Evolutionary conservation across 2,888 invertebrate species (phyloP), one percentile per base, ranked within the genome.

Genomic region (Leptura quadrifasciata): DNA sequence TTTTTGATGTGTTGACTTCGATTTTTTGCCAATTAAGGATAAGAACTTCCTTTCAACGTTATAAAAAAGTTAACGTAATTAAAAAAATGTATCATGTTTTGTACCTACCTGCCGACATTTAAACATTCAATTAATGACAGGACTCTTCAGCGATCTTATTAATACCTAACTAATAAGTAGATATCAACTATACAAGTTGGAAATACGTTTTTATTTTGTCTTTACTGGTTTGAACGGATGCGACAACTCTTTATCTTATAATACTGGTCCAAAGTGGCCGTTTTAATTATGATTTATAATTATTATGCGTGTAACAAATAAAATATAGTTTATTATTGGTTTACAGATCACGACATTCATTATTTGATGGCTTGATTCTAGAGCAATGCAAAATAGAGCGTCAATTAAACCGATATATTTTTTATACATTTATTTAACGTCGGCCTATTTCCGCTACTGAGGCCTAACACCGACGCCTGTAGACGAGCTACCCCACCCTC

Each of bases 1-100:
- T 31, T 55, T 24, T 31, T 27, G 47, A 47, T 39, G 10, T 39
- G 10, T 39, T 15, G 2, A 1, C 3, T 10, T 15, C 2, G 12
- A 18, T 18, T 67, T 24, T 55, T 55, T 67, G 67, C 67, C 67
- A 67, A 67, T 67, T 67, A 67, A 55, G 27, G 27, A 31, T 5
- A 31, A 8, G 55, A 54, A 12, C 24, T 67, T 52, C 52, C 67
- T 67, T 55, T 55, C 31, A 54, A 55, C 31, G 6, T 31, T 31
- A 31, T 31, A 31, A 31, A 31, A 31, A 31, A 31, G 27, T 31
- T 31, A 24, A 67, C 31, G 27, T 24, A 17, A 31, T 57, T 54
- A 31, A 67, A 27, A n/a, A 68, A 57, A 52, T 52, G 21, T 52
- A 27, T 47, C 68, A 54, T 31, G n/a, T 21, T n/a, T 20, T 10